Percentiles rank a stretch among this genome's conserved stretches.
phyloP scores from a whole-genome alignment of 1,140 invertebrate species.

The Pogonus chalceus region DNA sequence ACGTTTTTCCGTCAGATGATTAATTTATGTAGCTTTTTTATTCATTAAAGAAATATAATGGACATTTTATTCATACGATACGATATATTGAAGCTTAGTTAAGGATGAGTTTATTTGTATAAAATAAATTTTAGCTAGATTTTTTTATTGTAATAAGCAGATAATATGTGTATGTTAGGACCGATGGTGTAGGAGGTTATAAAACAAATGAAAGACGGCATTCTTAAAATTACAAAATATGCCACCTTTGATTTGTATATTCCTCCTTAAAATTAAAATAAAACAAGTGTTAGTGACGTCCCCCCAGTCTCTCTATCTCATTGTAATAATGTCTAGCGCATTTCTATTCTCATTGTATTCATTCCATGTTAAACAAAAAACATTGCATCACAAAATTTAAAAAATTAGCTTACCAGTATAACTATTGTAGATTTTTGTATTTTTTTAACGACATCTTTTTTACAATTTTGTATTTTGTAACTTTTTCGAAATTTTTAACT shows the following conservation, averaged over 20 bases:
- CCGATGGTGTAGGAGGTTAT: slow-evolving; percentile 9
- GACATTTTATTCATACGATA: slow-evolving; percentile 23
- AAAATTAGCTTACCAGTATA: slow-evolving; percentile 16
- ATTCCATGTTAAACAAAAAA: slow-evolving; percentile 27
- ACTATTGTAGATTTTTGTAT: slow-evolving; percentile 30
- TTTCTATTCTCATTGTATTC: slow-evolving; percentile 30
- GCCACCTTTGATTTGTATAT: slow-evolving; percentile 4
- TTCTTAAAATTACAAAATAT: slow-evolving; percentile 9
- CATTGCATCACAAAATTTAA: slow-evolving; percentile 19
- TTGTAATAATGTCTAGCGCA: slow-evolving; percentile 24
- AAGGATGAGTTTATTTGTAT: slow-evolving; percentile 31
- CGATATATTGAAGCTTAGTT: slow-evolving; percentile 30
- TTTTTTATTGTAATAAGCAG: slow-evolving; percentile 33
- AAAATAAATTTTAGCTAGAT: slow-evolving; percentile 33
- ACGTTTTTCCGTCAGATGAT: slow-evolving; percentile 17
- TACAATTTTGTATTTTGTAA: slow-evolving; percentile 10
- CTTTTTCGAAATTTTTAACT: slow-evolving; percentile 15
- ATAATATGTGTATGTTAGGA: slow-evolving; percentile 22
- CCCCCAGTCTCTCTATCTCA: slow-evolving; percentile 23
- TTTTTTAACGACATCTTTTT: slow-evolving; percentile 24
- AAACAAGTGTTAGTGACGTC: slow-evolving; percentile 31
- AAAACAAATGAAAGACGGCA: slow-evolving; percentile 9
- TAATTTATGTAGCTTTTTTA: slow-evolving; percentile 29
- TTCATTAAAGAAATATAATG: slow-evolving; percentile 25
- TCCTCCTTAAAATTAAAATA: slow-evolving; percentile 1